phyloP scores from a whole-genome alignment of 2,888 invertebrate genomes.

The Pyrochroa serraticornis region DNA sequence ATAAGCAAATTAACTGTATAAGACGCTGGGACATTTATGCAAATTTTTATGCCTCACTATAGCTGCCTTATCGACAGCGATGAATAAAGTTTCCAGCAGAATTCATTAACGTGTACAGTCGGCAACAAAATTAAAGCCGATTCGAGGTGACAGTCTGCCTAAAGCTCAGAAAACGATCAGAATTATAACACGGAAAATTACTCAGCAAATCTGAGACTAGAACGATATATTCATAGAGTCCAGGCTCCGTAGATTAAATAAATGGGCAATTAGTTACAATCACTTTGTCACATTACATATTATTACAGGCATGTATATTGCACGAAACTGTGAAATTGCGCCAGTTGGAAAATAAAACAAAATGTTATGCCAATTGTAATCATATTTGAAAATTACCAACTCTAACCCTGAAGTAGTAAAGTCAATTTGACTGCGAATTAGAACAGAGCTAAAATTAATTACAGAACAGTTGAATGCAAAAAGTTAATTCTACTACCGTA shows the following conservation, averaged over 20 bases:
- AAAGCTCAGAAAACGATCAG: slow-evolving; percentile 17
- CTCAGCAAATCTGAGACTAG: slow-evolving; percentile 14
- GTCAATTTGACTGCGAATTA: slow-evolving; percentile 2
- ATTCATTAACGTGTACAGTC: slow-evolving; percentile 11
- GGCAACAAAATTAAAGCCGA: slow-evolving; percentile 9
- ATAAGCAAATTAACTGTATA: slow-evolving; percentile 20
- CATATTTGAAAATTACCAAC: too few relatives aligned
- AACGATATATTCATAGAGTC: slow-evolving; percentile 20
- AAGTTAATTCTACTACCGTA: too few relatives aligned
- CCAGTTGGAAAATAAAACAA: slow-evolving; percentile 23
- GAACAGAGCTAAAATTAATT: slow-evolving; percentile 6
- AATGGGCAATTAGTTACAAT: slow-evolving; percentile 31
- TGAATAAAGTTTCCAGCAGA: slow-evolving; percentile 8
- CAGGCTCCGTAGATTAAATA: slow-evolving; percentile 12
- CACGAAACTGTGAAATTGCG: slow-evolving; percentile 24
- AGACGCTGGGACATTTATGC: slow-evolving; percentile 10
- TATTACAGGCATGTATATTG: slow-evolving; percentile 24
- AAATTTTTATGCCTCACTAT: slow-evolving; percentile 10
- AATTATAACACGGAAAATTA: slow-evolving; percentile 10
- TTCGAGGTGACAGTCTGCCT: slow-evolving; percentile 6
- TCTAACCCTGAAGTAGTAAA: neutral
- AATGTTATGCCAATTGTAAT: slow-evolving; percentile 6
- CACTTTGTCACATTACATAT: slow-evolving; percentile 32
- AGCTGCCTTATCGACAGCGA: slow-evolving; percentile 10
- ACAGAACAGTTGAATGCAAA: too few relatives aligned